Base-by-base conservation (phyloP, 2,113 vertebrate genomes). In the Chaetorhynchus papuensis region DNA sequence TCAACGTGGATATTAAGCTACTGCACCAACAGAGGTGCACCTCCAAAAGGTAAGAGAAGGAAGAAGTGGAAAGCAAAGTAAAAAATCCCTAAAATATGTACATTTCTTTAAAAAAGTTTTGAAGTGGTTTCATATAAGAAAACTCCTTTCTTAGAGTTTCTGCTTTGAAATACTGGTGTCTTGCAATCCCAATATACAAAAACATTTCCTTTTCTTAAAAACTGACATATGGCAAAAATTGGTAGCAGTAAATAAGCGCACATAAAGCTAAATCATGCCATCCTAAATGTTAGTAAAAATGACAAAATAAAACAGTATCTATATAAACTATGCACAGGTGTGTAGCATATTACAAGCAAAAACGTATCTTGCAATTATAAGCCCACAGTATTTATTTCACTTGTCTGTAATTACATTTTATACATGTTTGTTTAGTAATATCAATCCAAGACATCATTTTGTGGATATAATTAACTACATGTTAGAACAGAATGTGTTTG, bases 381-480 rank as follows among this genome's bases (percentile, higher is more conserved):
- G 66, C 75, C 94, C 86, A 93, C 91, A 89, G 86, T 97, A 95
- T 97, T 97, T 96, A 97, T 94, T 97, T 97, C 89, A 95, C 80
- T 97, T 96, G 87, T 91, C 89, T 96, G 75, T 97, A 97, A 97
- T 97, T 97, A 98, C 94, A 97, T 96, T 96, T 97, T 97, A 96
- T 97, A 97, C 93, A 93, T 95, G 93, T 97, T 97, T 97, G 92
- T 97, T 97, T 97, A 96, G 94, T 95, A 97, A 96, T 98, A 97
- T 95, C 96, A 97, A 94, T 95, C 96, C 89, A 94, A 97, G 90
- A 95, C 90, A 97, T 97, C 96, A 97, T 96, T 97, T 96, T 95
- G 93, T 97, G 83, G 97, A 87, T 96, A 97, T 96, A 98, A 98
- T 98, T 97, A 98, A 97, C 91, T 97, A 66, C 80, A 88, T 95